Evolutionary conservation across 2,888 invertebrate species (phyloP).

Genomic region (Trichopoda pennipes): DNA sequence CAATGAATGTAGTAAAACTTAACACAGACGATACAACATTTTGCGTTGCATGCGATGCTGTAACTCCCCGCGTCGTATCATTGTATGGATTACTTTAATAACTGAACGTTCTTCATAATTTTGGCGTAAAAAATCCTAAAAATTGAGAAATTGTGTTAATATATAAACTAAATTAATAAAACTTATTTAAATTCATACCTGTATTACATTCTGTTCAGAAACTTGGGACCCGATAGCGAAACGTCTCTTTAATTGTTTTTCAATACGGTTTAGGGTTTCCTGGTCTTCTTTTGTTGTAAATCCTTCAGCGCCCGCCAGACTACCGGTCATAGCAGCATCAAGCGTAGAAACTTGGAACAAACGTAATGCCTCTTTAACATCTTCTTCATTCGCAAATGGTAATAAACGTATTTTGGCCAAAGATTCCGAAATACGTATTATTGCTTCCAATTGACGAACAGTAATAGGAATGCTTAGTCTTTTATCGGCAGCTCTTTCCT

Average conservation of each 20-base stretch:
- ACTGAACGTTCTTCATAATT: slow-evolving; percentile 94
- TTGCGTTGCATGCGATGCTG: slow-evolving; percentile 98
- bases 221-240: slow-evolving; percentile 98
- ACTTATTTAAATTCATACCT: slow-evolving; percentile 77
- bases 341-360: slow-evolving; percentile 98
- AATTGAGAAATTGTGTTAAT: background rate
- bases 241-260: slow-evolving; percentile 95
- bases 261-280: slow-evolving; percentile 92
- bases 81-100: slow-evolving; percentile 94
- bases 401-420: slow-evolving; percentile 97
- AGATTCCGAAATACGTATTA: slow-evolving; percentile 97
- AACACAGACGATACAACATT: slow-evolving; percentile 96
- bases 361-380: slow-evolving; percentile 96
- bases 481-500: slow-evolving; percentile 90
- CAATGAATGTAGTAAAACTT: no score
- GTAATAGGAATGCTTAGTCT: slow-evolving; percentile 96
- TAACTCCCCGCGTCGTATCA: slow-evolving; percentile 97
- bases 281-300: slow-evolving; percentile 97
- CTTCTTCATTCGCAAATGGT: slow-evolving; percentile 94
- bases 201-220: slow-evolving; percentile 95
- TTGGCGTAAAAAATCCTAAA: slow-evolving; percentile 87
- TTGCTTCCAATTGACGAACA: slow-evolving; percentile 96
- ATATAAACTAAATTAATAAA: background rate
- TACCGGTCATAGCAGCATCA: slow-evolving; percentile 96
- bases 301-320: slow-evolving; percentile 95